Conservation (phyloP, 2,888 invertebrate genomes). For the Drosophila anomelani region DNA sequence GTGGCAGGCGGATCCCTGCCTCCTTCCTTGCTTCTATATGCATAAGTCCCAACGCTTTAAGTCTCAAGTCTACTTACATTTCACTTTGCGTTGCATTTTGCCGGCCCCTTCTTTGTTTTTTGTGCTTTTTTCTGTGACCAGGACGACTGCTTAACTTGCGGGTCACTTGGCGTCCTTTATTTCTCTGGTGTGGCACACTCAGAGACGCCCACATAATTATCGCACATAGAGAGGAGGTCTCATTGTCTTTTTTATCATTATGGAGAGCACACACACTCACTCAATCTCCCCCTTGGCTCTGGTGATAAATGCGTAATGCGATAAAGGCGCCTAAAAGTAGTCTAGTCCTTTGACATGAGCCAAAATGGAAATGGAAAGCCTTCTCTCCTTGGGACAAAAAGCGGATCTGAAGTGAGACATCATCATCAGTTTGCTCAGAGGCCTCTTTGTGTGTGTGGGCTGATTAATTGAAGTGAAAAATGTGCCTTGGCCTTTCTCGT, state of each 20-base stretch:
- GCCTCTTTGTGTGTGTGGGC: constrained; percentile 14
- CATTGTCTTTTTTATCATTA: constrained; percentile 57
- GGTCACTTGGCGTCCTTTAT: constrained; percentile 51
- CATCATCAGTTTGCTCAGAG: constrained; percentile 44
- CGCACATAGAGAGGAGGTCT: constrained; percentile 16
- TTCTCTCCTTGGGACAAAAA: constrained; percentile 5
- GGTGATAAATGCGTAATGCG: constrained; percentile 58
- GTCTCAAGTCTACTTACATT: constrained; percentile 58
- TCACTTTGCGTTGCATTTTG: constrained; percentile 62
- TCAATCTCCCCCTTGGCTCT: constrained; percentile 7
- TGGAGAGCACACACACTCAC: constrained; percentile 40
- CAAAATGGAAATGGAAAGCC: constrained; percentile 4
- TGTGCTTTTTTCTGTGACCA: constrained; percentile 12
- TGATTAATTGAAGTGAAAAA: constrained; percentile 66
- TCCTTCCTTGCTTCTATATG: constrained; percentile 22
- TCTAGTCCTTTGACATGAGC: constrained; percentile 63
- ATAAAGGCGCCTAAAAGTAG: constrained; percentile 67
- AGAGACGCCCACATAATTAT: constrained; percentile 59
- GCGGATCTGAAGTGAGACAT: constrained; percentile 49
- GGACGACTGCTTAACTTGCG: constrained; percentile 47
- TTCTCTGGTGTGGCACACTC: constrained; percentile 33
- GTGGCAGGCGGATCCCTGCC: neutral
- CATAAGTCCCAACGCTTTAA: constrained; percentile 47
- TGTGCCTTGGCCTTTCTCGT: constrained; percentile 35
- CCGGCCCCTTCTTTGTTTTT: constrained; percentile 5